Percentiles rank a stretch among this genome's conserved stretches.
Evolutionary conservation across 2,797 vertebrate species (phyloP).

Genomic region (Myotis vivesi): DNA sequence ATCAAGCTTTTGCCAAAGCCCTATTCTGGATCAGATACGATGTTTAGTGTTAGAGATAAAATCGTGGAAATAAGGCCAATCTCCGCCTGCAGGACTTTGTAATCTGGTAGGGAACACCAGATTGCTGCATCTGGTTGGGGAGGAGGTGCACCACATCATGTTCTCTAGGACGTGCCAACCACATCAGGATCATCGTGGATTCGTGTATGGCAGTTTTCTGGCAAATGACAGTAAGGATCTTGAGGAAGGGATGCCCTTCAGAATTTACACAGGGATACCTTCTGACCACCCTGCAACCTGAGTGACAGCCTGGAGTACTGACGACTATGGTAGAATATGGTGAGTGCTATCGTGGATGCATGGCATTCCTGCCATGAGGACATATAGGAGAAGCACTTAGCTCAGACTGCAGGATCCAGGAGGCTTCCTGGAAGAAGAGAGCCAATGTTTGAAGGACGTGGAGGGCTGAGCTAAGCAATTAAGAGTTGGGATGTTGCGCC

Average conservation of each 20-base stretch:
- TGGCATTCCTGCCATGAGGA: neutral
- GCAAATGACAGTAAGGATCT: neutral
- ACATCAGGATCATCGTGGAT: neutral
- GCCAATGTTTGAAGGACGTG: neutral
- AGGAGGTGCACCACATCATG: too few species aligned
- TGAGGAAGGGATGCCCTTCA: neutral
- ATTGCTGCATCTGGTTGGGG: rapidly evolving
- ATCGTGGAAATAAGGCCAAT: neutral
- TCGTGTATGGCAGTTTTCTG: neutral
- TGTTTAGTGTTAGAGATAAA: conserved; percentile 15
- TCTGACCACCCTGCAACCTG: neutral
- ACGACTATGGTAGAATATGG: neutral
- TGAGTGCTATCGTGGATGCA: neutral
- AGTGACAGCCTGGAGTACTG: neutral
- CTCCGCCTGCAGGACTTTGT: neutral
- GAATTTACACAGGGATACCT: neutral
- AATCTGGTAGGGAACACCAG: neutral
- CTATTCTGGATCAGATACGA: neutral
- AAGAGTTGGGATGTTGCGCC: neutral
- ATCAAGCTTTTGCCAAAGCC: neutral
- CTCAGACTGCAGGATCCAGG: neutral
- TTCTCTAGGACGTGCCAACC: neutral
- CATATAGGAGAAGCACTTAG: neutral
- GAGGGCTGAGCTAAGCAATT: neutral
- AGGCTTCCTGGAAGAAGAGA: neutral